These are phyloP conservation scores for Oncorhynchus mykiss DNA, from an alignment of 2,113 vertebrate genomes.

Conservation along the genomic window DNA sequence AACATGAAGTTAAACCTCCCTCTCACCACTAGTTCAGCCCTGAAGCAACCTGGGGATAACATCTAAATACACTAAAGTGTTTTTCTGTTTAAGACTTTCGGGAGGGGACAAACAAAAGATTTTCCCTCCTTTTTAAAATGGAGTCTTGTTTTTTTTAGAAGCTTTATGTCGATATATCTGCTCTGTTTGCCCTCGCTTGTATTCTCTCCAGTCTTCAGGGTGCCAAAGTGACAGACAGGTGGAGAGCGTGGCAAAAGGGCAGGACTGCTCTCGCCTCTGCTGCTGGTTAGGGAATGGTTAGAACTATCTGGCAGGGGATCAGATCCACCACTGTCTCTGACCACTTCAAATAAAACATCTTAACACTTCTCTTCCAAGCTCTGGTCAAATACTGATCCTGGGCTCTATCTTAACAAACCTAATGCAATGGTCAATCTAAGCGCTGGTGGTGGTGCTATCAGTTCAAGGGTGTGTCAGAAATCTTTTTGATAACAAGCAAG, in stretches of 20 bases:
- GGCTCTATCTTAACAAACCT: too few species aligned
- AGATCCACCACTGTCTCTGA: too few species aligned
- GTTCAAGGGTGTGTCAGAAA: too few species aligned
- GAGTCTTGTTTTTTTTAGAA: background rate
- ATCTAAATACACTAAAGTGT: conserved; percentile 13
- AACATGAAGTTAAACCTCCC: conserved; percentile 18
- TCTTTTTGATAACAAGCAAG: too few species aligned
- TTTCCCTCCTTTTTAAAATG: background rate
- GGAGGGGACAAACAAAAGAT: conserved; percentile 1
- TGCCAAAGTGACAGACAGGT: background rate
- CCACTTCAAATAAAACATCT: too few species aligned
- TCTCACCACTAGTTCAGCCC: conserved; percentile 28
- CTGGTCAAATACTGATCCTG: too few species aligned
- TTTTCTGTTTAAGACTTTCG: conserved; percentile 3
- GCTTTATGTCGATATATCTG: background rate
- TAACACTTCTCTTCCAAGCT: too few species aligned
- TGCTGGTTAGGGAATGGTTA: too few species aligned
- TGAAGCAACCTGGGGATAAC: conserved; percentile 22
- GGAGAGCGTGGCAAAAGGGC: background rate
- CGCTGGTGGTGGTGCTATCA: too few species aligned
- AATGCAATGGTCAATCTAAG: too few species aligned
- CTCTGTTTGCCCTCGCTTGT: background rate
- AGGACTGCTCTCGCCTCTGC: too few species aligned
- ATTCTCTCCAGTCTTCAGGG: background rate
- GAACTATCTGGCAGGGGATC: too few species aligned